Percentiles rank a stretch among this genome's conserved stretches.
phyloP scores from a whole-genome alignment of 2,888 invertebrate genomes.

The Celastrina argiolus region DNA sequence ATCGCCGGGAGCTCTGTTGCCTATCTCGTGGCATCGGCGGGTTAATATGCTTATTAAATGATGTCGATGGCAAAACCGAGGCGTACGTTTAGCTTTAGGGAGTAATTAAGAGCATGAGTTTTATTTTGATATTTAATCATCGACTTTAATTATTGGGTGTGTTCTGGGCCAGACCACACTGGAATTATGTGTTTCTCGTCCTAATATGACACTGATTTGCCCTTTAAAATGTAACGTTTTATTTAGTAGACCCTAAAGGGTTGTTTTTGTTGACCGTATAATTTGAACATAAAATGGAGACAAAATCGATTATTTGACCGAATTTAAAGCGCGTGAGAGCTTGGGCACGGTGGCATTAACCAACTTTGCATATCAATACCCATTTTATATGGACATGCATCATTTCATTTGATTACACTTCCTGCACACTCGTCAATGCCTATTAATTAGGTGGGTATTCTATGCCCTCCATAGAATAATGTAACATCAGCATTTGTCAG shows the following conservation, averaged over 20 bases:
- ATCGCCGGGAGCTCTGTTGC: conserved; percentile 55
- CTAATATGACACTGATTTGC: conserved; percentile 33
- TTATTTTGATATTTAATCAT: conserved; percentile 72
- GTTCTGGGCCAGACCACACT: conserved; percentile 21
- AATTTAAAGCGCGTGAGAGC: conserved; percentile 51
- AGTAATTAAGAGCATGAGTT: conserved; percentile 74
- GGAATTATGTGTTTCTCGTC: conserved; percentile 19
- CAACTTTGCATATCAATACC: conserved; percentile 73
- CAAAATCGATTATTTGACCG: neutral
- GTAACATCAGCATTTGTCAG: neutral
- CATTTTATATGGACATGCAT: conserved; percentile 74
- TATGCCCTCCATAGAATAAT: conserved; percentile 4
- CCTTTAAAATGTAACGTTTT: conserved; percentile 16
- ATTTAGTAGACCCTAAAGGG: neutral
- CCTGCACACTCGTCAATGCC: conserved; percentile 48
- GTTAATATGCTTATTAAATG: conserved; percentile 76
- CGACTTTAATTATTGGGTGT: conserved; percentile 62
- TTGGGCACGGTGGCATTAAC: conserved; percentile 59
- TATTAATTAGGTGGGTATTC: conserved; percentile 24
- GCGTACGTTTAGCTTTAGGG: conserved; percentile 73
- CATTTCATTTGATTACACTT: conserved; percentile 74
- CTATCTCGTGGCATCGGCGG: conserved; percentile 69
- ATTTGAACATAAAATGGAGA: neutral
- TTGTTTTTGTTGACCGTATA: neutral
- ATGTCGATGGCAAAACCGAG: conserved; percentile 71